Evolutionary conservation across 2,797 vertebrate genomes (phyloP).

Genomic region (Ara ararauna): DNA sequence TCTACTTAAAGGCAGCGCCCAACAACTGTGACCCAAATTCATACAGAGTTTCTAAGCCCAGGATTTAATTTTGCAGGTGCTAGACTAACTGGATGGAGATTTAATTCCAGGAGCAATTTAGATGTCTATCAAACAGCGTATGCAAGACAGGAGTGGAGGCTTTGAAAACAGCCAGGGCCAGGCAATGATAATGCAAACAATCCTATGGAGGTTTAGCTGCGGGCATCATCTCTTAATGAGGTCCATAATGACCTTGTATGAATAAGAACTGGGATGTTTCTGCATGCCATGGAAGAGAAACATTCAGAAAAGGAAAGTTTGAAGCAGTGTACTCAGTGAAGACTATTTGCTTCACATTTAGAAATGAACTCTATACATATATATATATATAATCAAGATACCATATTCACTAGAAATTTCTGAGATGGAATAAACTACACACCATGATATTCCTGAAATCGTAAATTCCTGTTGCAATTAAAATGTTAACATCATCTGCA

Average conservation of each 20-base stretch:
- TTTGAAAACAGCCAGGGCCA: background rate
- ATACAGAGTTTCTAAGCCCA: background rate
- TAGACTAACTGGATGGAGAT: background rate
- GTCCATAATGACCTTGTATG: background rate
- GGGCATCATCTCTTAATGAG: background rate
- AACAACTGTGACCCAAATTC: rapidly evolving
- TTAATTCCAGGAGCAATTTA: background rate
- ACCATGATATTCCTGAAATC: background rate
- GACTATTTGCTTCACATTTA: background rate
- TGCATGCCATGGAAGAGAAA: background rate
- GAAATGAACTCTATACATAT: background rate
- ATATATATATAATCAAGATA: background rate
- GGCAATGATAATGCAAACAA: background rate
- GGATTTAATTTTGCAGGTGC: background rate
- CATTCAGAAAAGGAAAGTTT: background rate
- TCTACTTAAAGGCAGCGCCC: rapidly evolving
- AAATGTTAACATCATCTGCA: background rate
- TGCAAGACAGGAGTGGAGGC: background rate
- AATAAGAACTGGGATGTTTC: background rate
- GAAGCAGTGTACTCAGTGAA: background rate
- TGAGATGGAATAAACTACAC: background rate
- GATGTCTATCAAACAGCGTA: background rate
- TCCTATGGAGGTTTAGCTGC: background rate
- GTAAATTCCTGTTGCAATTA: background rate
- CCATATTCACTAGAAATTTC: background rate